Evolutionary conservation across 2,797 vertebrate genomes (phyloP).

Genomic region (Fundulus diaphanus): DNA sequence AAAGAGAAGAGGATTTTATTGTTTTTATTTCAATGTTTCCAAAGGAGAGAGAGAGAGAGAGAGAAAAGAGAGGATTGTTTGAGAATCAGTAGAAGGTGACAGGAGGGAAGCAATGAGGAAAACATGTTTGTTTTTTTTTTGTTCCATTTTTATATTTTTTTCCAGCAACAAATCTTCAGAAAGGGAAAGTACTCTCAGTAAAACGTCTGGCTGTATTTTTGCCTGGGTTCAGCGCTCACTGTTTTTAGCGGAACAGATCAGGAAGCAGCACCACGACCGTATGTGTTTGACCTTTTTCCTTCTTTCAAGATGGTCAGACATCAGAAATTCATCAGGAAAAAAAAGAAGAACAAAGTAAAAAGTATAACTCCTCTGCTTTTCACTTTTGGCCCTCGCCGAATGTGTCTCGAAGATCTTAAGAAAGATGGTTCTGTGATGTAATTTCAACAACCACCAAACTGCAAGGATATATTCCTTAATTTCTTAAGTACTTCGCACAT

Average conservation of each 20-base stretch:
- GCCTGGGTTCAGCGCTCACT: constrained; percentile 34
- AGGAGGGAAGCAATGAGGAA: constrained; percentile 90
- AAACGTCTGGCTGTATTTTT: constrained; percentile 37
- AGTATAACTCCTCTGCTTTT: constrained; percentile 86
- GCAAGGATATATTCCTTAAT: constrained; percentile 28
- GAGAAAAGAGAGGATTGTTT: constrained; percentile 88
- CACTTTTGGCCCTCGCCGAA: constrained; percentile 89
- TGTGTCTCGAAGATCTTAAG: constrained; percentile 88
- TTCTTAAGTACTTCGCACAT: constrained; percentile 31
- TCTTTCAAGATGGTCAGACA: constrained; percentile 17
- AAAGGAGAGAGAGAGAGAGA: constrained; percentile 90
- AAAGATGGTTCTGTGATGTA: constrained; percentile 83
- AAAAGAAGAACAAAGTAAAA: constrained; percentile 67
- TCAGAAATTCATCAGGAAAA: constrained; percentile 24
- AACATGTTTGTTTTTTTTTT: constrained; percentile 82
- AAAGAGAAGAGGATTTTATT: constrained; percentile 75
- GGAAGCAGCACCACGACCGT: constrained; percentile 38
- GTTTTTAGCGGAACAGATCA: constrained; percentile 37
- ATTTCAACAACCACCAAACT: constrained; percentile 75
- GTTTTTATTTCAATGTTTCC: constrained; percentile 94
- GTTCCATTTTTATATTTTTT: constrained; percentile 54
- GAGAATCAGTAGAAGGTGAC: constrained; percentile 91
- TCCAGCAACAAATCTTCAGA: constrained; percentile 53
- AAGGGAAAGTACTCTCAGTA: constrained; percentile 46
- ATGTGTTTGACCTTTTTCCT: constrained; percentile 45